Percentiles rank a stretch among this genome's conserved stretches.
Evolutionary conservation across 2,797 vertebrate genomes (phyloP).

Genomic region (Phoebastria nigripes): DNA sequence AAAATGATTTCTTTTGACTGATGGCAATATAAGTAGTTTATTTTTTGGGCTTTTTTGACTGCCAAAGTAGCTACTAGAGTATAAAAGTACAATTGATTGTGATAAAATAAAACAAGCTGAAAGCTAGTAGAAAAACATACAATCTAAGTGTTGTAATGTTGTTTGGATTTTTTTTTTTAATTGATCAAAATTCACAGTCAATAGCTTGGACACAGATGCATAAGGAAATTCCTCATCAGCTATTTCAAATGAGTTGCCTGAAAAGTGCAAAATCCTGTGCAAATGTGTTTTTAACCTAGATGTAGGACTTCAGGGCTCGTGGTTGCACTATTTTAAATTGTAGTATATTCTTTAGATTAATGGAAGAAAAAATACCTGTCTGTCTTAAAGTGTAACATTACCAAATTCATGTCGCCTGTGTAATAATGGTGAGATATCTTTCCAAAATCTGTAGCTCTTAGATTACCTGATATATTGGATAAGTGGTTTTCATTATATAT

Average conservation of each 20-base stretch:
- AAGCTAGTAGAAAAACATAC: not conserved
- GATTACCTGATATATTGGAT: not conserved
- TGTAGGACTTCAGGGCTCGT: not conserved
- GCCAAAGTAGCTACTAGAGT: not conserved
- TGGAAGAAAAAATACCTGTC: rapidly evolving
- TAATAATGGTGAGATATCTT: not conserved
- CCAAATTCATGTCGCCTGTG: not conserved
- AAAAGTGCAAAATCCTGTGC: not conserved
- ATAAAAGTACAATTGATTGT: rapidly evolving
- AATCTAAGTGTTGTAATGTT: not conserved
- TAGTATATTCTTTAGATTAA: not conserved
- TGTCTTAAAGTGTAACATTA: not conserved
- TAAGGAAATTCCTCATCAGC: not conserved
- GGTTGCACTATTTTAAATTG: not conserved
- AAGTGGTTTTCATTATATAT: not conserved
- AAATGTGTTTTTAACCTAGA: not conserved
- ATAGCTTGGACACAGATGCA: not conserved
- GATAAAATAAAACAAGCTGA: not conserved
- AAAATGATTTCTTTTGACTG: not conserved
- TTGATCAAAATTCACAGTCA: not conserved
- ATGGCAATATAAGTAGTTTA: not conserved
- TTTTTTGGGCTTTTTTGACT: not conserved
- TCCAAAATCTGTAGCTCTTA: not conserved
- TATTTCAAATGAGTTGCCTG: not conserved
- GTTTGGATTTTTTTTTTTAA: not conserved